Conservation (phyloP, 2,888 invertebrate genomes). For the Embidobia sp. region DNA sequence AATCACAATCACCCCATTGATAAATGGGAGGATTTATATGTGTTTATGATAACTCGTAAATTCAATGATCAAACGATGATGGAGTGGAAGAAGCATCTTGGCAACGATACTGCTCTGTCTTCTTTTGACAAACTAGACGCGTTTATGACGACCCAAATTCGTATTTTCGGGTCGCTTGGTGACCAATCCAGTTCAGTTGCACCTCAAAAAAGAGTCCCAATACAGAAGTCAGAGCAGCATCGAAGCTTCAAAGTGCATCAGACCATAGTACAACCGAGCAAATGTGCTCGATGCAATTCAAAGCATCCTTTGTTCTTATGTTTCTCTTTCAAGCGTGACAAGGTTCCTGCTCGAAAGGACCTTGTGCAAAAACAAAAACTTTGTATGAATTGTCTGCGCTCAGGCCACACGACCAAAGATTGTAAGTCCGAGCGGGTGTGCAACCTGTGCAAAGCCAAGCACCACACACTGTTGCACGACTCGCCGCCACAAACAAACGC, state of each 20-base stretch:
- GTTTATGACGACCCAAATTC: not conserved
- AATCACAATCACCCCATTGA: not conserved
- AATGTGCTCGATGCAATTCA: not conserved
- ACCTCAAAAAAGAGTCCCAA: too few relatives aligned
- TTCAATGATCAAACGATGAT: not conserved
- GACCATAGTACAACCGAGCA: not conserved
- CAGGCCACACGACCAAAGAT: not conserved
- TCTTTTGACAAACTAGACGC: not conserved
- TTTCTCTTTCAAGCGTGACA: conserved; percentile 2
- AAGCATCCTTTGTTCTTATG: conserved; percentile 4
- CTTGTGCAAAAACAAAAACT: conserved; percentile 1
- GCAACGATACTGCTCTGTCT: not conserved
- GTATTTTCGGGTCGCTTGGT: not conserved
- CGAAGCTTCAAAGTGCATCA: not conserved
- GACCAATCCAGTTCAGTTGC: not conserved
- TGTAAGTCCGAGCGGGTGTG: not conserved
- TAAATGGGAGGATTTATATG: conserved; percentile 2
- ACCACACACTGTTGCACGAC: not conserved
- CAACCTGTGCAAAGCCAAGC: not conserved
- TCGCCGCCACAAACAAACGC: not conserved
- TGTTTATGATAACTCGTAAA: not conserved
- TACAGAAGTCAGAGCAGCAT: not conserved
- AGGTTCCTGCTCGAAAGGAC: not conserved
- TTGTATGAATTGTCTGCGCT: not conserved
- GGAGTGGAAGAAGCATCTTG: conserved; percentile 1